A percentile compares a stretch with the other conserved stretches of the same genome.
Conservation (phyloP, 1,140 invertebrate genomes). For the Papilio glaucus region DNA sequence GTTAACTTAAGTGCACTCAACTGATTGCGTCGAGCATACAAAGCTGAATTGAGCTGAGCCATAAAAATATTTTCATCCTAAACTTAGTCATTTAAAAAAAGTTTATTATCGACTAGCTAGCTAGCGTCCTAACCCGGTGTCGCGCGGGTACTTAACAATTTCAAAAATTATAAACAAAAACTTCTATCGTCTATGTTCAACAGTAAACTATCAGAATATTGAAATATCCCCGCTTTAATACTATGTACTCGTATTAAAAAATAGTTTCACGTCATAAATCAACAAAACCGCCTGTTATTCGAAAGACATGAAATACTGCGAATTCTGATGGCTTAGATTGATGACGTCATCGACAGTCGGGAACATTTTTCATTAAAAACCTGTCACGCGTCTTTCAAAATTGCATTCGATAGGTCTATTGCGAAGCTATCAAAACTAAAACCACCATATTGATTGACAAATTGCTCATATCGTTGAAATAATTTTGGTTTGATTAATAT, state of each 20-base stretch:
- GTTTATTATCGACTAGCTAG: no score
- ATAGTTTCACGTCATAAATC: background rate
- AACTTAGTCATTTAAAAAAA: background rate
- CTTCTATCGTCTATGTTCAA: no score
- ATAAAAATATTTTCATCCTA: conserved; percentile 6
- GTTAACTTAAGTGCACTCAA: conserved; percentile 22
- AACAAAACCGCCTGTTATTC: conserved; percentile 10
- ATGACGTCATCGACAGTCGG: conserved; percentile 10
- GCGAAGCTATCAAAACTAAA: background rate
- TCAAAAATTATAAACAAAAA: no score
- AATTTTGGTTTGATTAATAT: background rate
- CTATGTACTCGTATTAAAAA: background rate
- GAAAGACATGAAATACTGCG: conserved; percentile 16
- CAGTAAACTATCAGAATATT: no score
- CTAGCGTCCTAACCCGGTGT: no score
- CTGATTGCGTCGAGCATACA: conserved; percentile 6
- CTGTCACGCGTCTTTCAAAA: conserved; percentile 24
- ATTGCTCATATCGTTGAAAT: background rate
- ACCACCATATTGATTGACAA: conserved; percentile 18
- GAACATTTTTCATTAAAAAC: conserved; percentile 25
- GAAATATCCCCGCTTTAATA: background rate
- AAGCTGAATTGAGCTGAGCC: background rate
- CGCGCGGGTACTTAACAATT: no score
- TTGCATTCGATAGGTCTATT: conserved; percentile 7
- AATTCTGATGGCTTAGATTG: conserved; percentile 16